Evolutionary conservation across 2,888 invertebrate genomes (phyloP), one percentile per base, ranked within the genome.

Genomic region (Adelognathus sp.): DNA sequence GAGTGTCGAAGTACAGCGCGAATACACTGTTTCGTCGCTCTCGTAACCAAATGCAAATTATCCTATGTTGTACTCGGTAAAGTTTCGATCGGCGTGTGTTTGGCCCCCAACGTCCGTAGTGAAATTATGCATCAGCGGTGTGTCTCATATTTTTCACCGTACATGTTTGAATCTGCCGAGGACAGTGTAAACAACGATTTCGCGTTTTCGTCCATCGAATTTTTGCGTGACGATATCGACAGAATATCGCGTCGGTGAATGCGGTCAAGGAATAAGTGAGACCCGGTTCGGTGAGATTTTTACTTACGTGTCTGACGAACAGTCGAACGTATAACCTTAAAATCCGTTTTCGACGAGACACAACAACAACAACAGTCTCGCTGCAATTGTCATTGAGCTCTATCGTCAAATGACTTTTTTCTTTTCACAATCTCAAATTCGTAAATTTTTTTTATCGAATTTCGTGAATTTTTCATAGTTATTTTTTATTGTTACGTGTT

Each of bases 161-260:
- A 71, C 54, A 64, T 66, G 58, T 76, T 76, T 71, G 71, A 76
- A 76, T 71, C 41, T 41, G n/a, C 16, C 41, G n/a, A 64, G 58
- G 16, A 33, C 58, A 21, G 31, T 21, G n/a, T n/a, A n/a, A n/a
- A 7, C 9, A 24, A 31, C 16, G 3, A 39, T 46, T 50, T 14
- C n/a, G n/a, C n/a, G 16, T 56, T 36, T 69, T 29, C 27, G n/a
- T 9, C 21, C 39, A 24, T 27, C 54, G 41, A 11, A 33, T 27
- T 63, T 60, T n/a, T 5, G 9, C 14, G 27, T 9, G 41, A 6
- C 3, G 39, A 27, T 50, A 24, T 11, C 31, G 14, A 31, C 6
- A 41, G 1, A 39, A 18, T 27, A 11, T 58, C 33, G n/a, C n/a
- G 50, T 52, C 11, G 56, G 64, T 64, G 36, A 60, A 71, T 58